Percentiles rank a stretch among this genome's conserved stretches.
These are phyloP conservation scores for Erpobdella octoculata DNA, from an alignment of 2,888 invertebrate species.

Conservation along the genomic window DNA sequence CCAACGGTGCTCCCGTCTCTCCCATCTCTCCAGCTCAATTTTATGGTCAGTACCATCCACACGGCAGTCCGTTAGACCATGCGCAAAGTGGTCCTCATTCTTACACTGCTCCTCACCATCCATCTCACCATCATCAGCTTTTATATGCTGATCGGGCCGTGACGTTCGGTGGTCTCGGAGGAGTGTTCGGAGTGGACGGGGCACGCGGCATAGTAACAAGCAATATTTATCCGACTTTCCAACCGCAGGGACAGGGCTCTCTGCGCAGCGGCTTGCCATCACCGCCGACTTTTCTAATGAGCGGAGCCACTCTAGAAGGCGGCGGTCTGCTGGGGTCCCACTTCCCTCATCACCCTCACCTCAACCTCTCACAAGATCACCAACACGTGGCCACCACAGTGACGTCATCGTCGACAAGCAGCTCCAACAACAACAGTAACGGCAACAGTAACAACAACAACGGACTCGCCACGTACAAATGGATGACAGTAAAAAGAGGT, in stretches of 20 bases:
- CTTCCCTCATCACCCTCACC: conserved; percentile 4
- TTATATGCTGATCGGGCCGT: not conserved
- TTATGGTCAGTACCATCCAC: conserved; percentile 1
- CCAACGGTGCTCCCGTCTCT: conserved; percentile 6
- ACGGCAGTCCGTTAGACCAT: not conserved
- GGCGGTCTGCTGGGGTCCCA: not conserved
- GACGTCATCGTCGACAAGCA: conserved; percentile 10
- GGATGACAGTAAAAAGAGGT: conserved; percentile 98
- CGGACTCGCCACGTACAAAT: conserved; percentile 82
- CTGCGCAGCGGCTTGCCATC: conserved; percentile 16
- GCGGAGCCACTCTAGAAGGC: not conserved
- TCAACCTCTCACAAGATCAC: conserved; percentile 19
- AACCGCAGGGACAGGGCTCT: not conserved
- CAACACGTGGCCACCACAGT: conserved; percentile 2
- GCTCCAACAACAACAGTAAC: conserved; percentile 17
- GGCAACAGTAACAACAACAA: conserved; percentile 17
- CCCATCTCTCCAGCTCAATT: conserved; percentile 11
- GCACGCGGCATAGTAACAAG: conserved; percentile 8
- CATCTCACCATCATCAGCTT: conserved; percentile 11
- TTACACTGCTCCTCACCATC: conserved; percentile 19
- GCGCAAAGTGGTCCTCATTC: conserved; percentile 13
- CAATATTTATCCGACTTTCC: not conserved
- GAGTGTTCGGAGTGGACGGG: not conserved
- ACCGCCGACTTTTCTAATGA: conserved; percentile 5
- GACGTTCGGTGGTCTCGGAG: not conserved